Evolutionary conservation across 2,888 invertebrate species (phyloP), one percentile per base, ranked within the genome.

Genomic region (Muschampia plurimacula): DNA sequence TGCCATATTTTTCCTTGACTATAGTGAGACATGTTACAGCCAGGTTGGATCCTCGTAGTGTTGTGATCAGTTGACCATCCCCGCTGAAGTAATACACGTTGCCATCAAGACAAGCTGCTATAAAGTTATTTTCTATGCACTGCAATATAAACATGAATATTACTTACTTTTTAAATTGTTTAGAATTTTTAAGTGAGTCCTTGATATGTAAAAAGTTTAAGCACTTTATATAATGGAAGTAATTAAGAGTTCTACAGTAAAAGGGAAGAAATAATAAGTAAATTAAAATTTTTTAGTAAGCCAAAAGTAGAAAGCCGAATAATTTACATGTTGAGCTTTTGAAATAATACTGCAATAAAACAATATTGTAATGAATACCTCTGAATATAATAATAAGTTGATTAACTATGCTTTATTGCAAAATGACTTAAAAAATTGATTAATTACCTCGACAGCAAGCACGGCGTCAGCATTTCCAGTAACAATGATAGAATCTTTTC

Each of bases 41-140:
- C 9, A 95, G 86, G 74, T 95, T 93, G 60, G 96, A 95, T 5
- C 96, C 95, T 67, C 95, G 88, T 69, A 96, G 88, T n/a, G 95
- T 95, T 75, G 93, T 91, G 63, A 95, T 79, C 59, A 95, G 88
- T 72, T 93, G 91, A 4, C 95, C 95, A 22, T 95, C 95, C 8
- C 94, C 86, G 78, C 92, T 94, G 83, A 95, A 96, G 83, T 95
- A 95, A 82, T 96, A 96, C 64, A 96, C 93, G 77, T 95, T 95
- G 69, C 96, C 96, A 77, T 95, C 95, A 74, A 96, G 94, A 72
- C 96, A 95, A 0, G 96, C 96, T 0, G 96, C 96, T 77, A 96
- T 83, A 84, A 96, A 95, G 69, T 95, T 93, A 77, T 95, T 92
- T 60, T 95, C 95, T 76, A 96, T 89, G 75, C 95, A 94, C 96